Evolutionary conservation across 2,888 invertebrate genomes (phyloP).

Genomic region (Campopleginae sp.): DNA sequence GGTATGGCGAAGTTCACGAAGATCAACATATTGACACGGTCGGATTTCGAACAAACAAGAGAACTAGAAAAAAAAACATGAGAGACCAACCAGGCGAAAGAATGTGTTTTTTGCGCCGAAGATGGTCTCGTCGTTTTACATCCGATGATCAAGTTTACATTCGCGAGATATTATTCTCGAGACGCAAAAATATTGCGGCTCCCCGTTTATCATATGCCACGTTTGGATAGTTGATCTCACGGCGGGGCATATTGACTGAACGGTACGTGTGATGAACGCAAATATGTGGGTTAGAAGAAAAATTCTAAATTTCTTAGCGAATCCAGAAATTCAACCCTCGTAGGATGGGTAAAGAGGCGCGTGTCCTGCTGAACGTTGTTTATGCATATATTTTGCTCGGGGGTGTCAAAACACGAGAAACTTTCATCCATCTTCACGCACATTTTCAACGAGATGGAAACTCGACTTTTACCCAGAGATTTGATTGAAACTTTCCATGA

Average conservation of each 20-base stretch:
- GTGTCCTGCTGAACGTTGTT: background rate
- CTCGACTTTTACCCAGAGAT: background rate
- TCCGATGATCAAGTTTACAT: conserved; percentile 24
- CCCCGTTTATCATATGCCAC: conserved; percentile 16
- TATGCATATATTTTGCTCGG: conserved; percentile 15
- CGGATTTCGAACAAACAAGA: conserved; percentile 4
- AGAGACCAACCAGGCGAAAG: background rate
- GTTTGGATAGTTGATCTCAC: conserved; percentile 24
- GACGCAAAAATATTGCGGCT: conserved; percentile 26
- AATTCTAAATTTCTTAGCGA: conserved; percentile 31
- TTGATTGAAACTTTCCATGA: conserved; percentile 9
- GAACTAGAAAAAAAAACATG: background rate
- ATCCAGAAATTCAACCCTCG: conserved; percentile 16
- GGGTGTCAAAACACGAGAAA: conserved; percentile 32
- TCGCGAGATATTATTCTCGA: background rate
- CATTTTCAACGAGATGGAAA: conserved; percentile 19
- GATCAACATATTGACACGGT: background rate
- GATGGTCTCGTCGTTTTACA: background rate
- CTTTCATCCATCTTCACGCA: conserved; percentile 21
- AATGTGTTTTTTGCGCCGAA: background rate
- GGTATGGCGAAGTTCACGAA: background rate
- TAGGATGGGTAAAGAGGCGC: conserved; percentile 28
- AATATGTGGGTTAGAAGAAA: conserved; percentile 55
- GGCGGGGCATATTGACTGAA: conserved; percentile 40
- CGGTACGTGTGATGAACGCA: conserved; percentile 49